Base-by-base conservation (phyloP, 2,888 invertebrate species). In the Ypsolopha scabrella region DNA sequence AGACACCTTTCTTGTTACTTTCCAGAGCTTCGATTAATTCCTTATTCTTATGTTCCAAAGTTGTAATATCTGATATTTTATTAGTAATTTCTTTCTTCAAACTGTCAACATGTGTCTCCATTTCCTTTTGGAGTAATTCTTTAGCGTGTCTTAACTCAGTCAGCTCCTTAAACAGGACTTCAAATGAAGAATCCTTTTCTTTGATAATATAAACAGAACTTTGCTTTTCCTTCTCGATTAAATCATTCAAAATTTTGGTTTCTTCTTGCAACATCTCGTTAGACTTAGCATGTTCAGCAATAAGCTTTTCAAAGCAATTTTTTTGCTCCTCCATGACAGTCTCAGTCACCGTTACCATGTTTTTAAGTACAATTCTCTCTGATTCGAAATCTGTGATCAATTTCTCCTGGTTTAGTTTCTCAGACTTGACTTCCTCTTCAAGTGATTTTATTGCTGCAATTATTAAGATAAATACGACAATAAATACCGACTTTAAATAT, bases 291-390 rank as follows among this genome's bases (percentile, higher is more conserved):
- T 73, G 62, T 54, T 71, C 70, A 1, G 58, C 34, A 52, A 78
- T 68, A 7, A 61, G 55, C 35, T 66, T 72, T 51, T 63, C 70
- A 0, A 72, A 58, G n/a, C 58, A 60, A 2, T 57, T 51, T 62
- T 72, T 77, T 53, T 73, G 68, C 56, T 79, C 78, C 53, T 78
- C 78, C 78, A 77, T 77, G 0, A 77, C 67, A 4, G 77, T 72
- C 60, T 79, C 78, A 1, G 77, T 77, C 0, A 77, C 75, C 3
- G 75, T 67, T 6, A 78, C 67, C 76, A 78, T 76, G 52, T 77
- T 78, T 54, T 73, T 72, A 37, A 77, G 64, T 10, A 76, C 67
- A 41, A 67, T 67, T 35, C 73, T 65, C 55, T 79, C 78, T 0
- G 76, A 72, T 54, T 79, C 76, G 52, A 77, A 79, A 53, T 79